Base-by-base conservation (phyloP, 2,797 vertebrate species). In the Oreonectes daqikongensis region DNA sequence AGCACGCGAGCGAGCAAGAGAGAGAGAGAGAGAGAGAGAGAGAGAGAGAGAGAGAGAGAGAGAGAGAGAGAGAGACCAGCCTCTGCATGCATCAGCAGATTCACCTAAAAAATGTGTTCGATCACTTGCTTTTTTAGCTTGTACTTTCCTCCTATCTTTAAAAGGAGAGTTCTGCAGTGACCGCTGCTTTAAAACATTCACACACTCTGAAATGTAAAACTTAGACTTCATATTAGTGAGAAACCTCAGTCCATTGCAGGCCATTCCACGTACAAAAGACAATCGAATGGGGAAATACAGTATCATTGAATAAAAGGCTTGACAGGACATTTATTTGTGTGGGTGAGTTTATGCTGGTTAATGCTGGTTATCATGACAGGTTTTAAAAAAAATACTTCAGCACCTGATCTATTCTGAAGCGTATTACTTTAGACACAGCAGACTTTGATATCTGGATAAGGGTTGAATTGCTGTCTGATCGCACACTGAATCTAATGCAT, bases 41-140 rank as follows among this genome's bases (percentile, higher is more conserved):
- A 46, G 40, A 30, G 35, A 64, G 46, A 32, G 20, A 73, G 71
- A 74, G 55, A 32, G 18, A 30, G 63, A 52, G 24, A 46, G 40
- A 30, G 35, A 64, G 46, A 32, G 20, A 73, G 71, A 74, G 55
- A 32, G 18, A 30, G 63, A 52, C 24, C 18, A 15, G 26, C 22
- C n/a, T 57, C 52, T 69, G 65, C 74, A 69, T 2, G 55, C 55
- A 40, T 77, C 75, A 63, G 20, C 61, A 73, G 28, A 63, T 69
- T 72, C 61, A 65, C 46, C 40, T 35, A 6, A 18, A 67, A 46
- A 61, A 40, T 40, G 4, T 46, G 17, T 60, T 75, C 35, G 57
- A 24, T 66, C 14, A 32, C 28, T 55, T 5, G 44, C 24, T 76
- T 44, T 60, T 57, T 68, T 11, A 2, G 1, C 42, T 35, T 48